Evolutionary conservation across 2,888 invertebrate species (phyloP).

Genomic region (Trichogramma dendrolimi): DNA sequence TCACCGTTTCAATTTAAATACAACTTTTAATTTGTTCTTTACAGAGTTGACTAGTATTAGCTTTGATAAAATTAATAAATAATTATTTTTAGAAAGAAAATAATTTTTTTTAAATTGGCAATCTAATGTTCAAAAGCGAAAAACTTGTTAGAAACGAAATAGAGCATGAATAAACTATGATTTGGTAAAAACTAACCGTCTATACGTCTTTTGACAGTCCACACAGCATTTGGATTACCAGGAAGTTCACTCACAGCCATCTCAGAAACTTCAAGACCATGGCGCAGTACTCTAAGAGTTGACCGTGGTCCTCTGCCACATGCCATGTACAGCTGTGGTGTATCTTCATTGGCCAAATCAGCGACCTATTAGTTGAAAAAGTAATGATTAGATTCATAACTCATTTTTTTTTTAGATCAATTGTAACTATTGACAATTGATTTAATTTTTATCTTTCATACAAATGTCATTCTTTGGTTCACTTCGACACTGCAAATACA

Average conservation of each 20-base stretch:
- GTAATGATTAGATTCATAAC: too few species aligned
- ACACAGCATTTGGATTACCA: conserved; percentile 99
- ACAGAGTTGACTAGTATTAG: conserved; percentile 11
- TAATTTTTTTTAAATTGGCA: background rate
- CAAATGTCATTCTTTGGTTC: conserved; percentile 44
- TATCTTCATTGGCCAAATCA: conserved; percentile 96
- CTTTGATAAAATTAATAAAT: background rate
- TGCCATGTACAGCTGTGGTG: conserved; percentile 93
- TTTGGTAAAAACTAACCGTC: conserved; percentile 73
- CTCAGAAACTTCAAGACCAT: conserved; percentile 97
- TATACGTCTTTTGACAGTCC: conserved; percentile 94
- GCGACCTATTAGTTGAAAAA: conserved; percentile 60
- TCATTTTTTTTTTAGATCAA: too few species aligned
- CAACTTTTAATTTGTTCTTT: background rate
- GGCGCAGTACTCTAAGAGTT: conserved; percentile 82
- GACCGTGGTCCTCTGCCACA: conserved; percentile 96
- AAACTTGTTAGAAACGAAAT: background rate
- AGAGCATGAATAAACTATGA: background rate
- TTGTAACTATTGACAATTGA: too few species aligned
- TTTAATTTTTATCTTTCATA: background rate
- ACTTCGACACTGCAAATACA: conserved; percentile 45
- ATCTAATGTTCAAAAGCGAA: too few species aligned
- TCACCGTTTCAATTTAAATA: conserved; percentile 2
- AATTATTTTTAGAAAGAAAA: background rate
- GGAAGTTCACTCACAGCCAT: conserved; percentile 99